These are phyloP conservation scores for Megalurothrips usitatus DNA, from an alignment of 2,888 invertebrate genomes.

Conservation along the genomic window DNA sequence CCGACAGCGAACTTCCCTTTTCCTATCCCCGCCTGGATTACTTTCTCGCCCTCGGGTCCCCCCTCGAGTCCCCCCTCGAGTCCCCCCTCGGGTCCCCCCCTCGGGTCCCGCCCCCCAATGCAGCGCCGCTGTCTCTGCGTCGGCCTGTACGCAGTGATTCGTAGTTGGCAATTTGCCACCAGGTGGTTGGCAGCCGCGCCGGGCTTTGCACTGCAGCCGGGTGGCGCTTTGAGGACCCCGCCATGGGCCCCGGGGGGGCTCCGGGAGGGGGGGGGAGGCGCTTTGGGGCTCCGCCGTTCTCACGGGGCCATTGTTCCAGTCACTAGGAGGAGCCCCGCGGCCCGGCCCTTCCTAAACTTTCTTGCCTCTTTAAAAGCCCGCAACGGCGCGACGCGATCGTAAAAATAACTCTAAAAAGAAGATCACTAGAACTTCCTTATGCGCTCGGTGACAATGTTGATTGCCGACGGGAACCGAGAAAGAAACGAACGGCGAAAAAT, in stretches of 20 bases:
- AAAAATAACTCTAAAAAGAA: neutral
- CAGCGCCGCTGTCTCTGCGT: too few relatives aligned
- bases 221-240: too few relatives aligned
- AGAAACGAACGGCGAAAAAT: neutral
- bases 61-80: too few relatives aligned
- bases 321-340: neutral
- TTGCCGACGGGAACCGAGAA: neutral
- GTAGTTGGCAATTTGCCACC: neutral
- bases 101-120: too few relatives aligned
- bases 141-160: neutral
- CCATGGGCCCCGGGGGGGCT: too few relatives aligned
- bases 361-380: slow-evolving; percentile 4
- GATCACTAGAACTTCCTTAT: slow-evolving; percentile 19
- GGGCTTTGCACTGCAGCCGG: too few relatives aligned
- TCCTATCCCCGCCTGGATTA: too few relatives aligned
- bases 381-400: neutral
- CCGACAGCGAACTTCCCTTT: too few relatives aligned
- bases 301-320: neutral
- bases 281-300: too few relatives aligned
- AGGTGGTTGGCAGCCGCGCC: neutral
- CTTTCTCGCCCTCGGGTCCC: too few relatives aligned
- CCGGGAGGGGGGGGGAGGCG: too few relatives aligned
- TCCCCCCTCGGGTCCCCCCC: too few relatives aligned
- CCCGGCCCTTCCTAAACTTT: neutral
- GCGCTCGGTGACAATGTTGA: slow-evolving; percentile 3